Base-by-base conservation (phyloP, 2,888 invertebrate genomes). In the Trilocha varians region DNA sequence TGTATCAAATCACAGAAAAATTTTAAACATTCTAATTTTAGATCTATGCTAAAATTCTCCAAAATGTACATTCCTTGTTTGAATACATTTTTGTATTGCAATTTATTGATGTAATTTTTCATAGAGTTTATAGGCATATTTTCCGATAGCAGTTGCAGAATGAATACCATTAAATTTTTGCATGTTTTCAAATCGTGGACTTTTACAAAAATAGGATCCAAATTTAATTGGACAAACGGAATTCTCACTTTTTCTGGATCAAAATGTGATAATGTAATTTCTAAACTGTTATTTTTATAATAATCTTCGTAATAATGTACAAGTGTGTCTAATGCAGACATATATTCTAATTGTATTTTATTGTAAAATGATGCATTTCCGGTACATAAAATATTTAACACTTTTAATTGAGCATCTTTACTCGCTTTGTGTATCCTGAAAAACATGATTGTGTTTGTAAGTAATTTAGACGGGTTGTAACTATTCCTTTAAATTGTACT, bases 391-490 rank as follows among this genome's bases (percentile, higher is more conserved):
- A 87, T 80, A 35, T 82, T 76, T 40, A 90, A 52, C 49, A 90
- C 87, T 66, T 85, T 87, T 39, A 88, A 56, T 52, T 90, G 90
- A 13, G 87, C 87, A 54, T 88, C 82, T 51, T 87, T 85, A 52
- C 88, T 83, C 41, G 80, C 62, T 34, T 62, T 49, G 45, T 89
- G 87, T 45, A 88, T 83, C 55, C 88, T 88, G 64, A 47, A 82
- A 80, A 41, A 49, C 2, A 38, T 18, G 39, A 40, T 38, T 4
- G 4, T 25, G 6, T 9, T 11, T 25, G 25, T 11, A 25, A 5
- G 25, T n/a, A n/a, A n/a, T n/a, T n/a, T n/a, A n/a, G n/a, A n/a
- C n/a, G n/a, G n/a, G n/a, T n/a, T n/a, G n/a, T n/a, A n/a, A n/a
- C n/a, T n/a, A n/a, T n/a, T n/a, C n/a, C n/a, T n/a, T n/a, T n/a